Evolutionary conservation across 1,140 invertebrate species (phyloP).

Genomic region (Samia ricini): DNA sequence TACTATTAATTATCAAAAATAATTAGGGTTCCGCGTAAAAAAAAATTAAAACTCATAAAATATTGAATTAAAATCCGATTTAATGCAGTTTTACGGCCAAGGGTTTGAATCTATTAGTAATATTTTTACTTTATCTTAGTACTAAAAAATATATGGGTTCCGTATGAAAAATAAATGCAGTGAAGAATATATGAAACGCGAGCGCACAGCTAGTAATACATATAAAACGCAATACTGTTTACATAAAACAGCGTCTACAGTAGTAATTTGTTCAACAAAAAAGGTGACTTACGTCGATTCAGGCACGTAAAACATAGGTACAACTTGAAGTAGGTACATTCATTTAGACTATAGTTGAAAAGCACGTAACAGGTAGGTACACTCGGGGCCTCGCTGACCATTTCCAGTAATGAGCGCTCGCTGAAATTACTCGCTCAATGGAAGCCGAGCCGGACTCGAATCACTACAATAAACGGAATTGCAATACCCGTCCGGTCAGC

Average conservation of each 20-base stretch:
- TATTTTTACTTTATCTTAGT: no score
- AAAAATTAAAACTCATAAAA: no score
- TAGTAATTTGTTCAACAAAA: neutral
- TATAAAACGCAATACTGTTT: no score
- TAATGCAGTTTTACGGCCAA: no score
- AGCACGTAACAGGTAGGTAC: constrained; percentile 11
- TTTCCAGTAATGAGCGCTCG: constrained; percentile 22
- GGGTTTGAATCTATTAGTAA: no score
- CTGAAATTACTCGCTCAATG: constrained; percentile 23
- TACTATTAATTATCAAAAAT: no score
- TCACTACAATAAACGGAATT: constrained; percentile 25
- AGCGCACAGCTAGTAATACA: no score
- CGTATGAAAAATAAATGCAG: no score
- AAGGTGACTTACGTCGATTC: neutral
- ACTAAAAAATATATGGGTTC: no score
- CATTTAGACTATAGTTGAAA: constrained; percentile 5
- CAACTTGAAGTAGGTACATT: neutral
- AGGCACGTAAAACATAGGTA: constrained; percentile 1
- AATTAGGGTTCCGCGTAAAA: no score
- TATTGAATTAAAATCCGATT: no score
- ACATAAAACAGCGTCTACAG: neutral
- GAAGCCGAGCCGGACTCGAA: constrained; percentile 14
- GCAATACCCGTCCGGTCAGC: constrained; percentile 19
- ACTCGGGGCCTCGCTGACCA: constrained; percentile 12
- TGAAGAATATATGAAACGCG: no score